Evolutionary conservation across 2,888 invertebrate genomes (phyloP), one percentile per base, ranked within the genome.

Genomic region (Sinelater perroti): DNA sequence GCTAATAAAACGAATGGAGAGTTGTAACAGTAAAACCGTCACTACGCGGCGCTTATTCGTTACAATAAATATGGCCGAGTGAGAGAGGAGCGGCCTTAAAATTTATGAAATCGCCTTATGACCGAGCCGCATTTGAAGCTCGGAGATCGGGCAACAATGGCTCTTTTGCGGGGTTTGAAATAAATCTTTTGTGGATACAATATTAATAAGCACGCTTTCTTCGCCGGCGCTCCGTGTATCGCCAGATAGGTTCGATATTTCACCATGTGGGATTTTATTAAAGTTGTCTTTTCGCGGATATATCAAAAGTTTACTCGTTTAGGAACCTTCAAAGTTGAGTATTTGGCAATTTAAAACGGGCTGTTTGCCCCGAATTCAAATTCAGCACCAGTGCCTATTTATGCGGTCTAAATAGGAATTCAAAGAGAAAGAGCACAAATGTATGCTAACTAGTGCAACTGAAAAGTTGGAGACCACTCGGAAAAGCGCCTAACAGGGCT

Each of bases 391-490:
- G 20, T 52, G 44, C 31, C 33, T 24, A 42, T 42, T 52, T 52
- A 52, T 33, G 24, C 17, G 52, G 33, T 35, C 28, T 33, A 35
- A 53, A 44, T 10, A 18, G 28, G 36, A 45, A 42, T 45, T 35
- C 31, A 45, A 53, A 24, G 31, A 20, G 35, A 26, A 10, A 6
- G 21, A 42, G 42, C 31, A 30, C 14, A 53, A 53, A 53, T 53
- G 17, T 45, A 53, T 53, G 53, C 53, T 33, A 53, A 53, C 53
- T 53, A 53, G 35, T 24, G 53, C 30, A 45, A 45, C 45, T 53
- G 45, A 35, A 45, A 53, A 53, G 53, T 53, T 53, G 44, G 18
- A 14, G 28, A 53, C 53, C 45, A 53, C 45, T 36, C 18, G 52
- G 8, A 18, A 44, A 52, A 42, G 44, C 44, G 26, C 28, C n/a